Conservation (phyloP, 1,140 invertebrate genomes). For the Acarapis woodi region DNA sequence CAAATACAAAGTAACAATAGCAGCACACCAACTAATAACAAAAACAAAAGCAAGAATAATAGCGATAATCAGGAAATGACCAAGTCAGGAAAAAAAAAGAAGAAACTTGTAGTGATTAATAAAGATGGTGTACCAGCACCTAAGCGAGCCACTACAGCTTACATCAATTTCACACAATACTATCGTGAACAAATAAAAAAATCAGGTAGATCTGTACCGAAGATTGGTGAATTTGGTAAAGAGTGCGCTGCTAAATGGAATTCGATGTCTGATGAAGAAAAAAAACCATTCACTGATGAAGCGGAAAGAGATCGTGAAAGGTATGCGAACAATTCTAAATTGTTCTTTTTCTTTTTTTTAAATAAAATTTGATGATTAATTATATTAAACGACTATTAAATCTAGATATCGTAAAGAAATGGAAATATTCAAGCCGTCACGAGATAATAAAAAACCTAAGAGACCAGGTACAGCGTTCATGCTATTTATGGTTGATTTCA, state of each 20-base stretch:
- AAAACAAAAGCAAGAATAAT: no score
- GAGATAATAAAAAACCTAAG: conserved; percentile 15
- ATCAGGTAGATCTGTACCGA: conserved; percentile 14
- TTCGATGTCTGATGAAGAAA: neutral
- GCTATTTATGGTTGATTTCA: conserved; percentile 15
- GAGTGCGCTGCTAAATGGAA: conserved; percentile 16
- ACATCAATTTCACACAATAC: conserved; percentile 16
- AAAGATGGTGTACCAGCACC: conserved; percentile 15
- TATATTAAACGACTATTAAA: no score
- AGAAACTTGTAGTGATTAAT: conserved; percentile 14
- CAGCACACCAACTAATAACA: no score
- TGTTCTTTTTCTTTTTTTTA: no score
- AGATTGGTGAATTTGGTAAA: conserved; percentile 16
- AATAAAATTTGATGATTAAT: no score
- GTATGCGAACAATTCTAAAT: no score
- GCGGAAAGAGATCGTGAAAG: conserved; percentile 13
- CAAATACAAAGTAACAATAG: no score
- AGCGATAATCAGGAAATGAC: no score
- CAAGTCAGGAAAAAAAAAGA: conserved; percentile 4
- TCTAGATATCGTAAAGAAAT: conserved; percentile 15
- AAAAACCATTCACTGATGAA: conserved; percentile 3
- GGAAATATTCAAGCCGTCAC: conserved; percentile 14
- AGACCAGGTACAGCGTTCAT: conserved; percentile 16
- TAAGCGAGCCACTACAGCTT: conserved; percentile 15
- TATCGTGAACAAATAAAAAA: conserved; percentile 15